Evolutionary conservation across 30 jellyfish, hydroid and myxozoan genomes (phyloP).

Genomic region (Aurelia sp.): DNA sequence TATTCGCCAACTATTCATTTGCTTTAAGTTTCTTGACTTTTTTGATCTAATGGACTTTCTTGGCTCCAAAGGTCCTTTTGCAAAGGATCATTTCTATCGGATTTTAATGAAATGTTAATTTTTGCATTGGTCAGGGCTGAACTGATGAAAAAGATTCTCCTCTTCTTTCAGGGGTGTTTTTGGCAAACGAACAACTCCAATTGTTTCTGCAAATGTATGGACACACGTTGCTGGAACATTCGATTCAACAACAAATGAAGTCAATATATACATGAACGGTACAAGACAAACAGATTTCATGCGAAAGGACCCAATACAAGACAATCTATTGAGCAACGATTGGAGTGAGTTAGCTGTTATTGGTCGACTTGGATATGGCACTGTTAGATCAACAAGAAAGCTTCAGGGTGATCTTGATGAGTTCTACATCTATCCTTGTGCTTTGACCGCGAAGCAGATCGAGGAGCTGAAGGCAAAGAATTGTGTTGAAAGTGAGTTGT

Average conservation of each 20-base stretch:
- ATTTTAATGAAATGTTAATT: no score
- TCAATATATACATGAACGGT: conserved; percentile 81
- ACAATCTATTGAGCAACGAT: conserved; percentile 72
- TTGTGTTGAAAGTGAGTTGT: conserved; percentile 81
- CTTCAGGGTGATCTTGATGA: conserved; percentile 88
- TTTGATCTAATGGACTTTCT: no score
- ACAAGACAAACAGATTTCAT: conserved; percentile 42
- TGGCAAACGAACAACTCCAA: conserved; percentile 90
- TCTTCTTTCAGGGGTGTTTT: conserved; percentile 53
- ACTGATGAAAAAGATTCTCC: no score
- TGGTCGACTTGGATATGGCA: conserved; percentile 85
- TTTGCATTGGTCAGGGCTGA: no score
- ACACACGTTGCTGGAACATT: conserved; percentile 94
- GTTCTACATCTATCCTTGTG: conserved; percentile 90
- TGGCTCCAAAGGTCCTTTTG: no score
- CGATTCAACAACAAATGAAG: conserved; percentile 73
- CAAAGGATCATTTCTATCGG: no score
- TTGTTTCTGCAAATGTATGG: conserved; percentile 86
- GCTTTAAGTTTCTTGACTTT: no score
- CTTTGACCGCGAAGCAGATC: conserved; percentile 68
- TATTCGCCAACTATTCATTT: no score
- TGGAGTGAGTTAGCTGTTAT: conserved; percentile 91
- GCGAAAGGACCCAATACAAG: conserved; percentile 70
- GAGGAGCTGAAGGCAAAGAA: conserved; percentile 64
- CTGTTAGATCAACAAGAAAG: conserved; percentile 67